phyloP scores from a whole-genome alignment of 1,140 invertebrate genomes.

The Cherax destructor region DNA sequence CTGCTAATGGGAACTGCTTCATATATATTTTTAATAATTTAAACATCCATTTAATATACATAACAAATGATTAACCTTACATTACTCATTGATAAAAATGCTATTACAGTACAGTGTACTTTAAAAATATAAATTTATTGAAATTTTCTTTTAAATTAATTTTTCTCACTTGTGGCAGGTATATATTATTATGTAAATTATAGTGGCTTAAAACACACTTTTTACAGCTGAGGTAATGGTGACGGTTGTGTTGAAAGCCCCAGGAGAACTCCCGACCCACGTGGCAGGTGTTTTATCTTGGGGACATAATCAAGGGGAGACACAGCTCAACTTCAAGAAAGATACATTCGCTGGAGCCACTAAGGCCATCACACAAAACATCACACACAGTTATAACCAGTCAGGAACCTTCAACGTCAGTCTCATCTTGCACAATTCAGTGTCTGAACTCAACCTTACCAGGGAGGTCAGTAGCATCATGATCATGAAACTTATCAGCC shows the following conservation, averaged over 20 bases:
- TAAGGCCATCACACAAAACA: neutral
- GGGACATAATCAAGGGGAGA: neutral
- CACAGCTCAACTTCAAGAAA: neutral
- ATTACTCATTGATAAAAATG: too few species aligned
- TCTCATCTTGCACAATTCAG: neutral
- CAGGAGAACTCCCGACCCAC: neutral
- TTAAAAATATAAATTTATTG: too few species aligned
- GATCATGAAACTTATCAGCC: too few species aligned
- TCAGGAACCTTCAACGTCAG: neutral
- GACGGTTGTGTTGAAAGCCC: neutral
- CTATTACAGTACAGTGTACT: too few species aligned
- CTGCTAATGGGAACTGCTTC: too few species aligned
- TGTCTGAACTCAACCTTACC: conserved; percentile 17
- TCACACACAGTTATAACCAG: neutral
- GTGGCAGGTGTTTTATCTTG: neutral
- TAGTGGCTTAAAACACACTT: neutral
- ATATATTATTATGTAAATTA: too few species aligned
- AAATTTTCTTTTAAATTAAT: too few species aligned
- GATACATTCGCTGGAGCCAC: conserved; percentile 4
- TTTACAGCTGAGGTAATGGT: neutral
- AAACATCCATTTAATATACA: too few species aligned
- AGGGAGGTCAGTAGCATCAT: conserved; percentile 1
- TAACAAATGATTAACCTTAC: too few species aligned
- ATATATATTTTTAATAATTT: too few species aligned
- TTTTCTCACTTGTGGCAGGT: too few species aligned